phyloP scores from a whole-genome alignment of 2,113 vertebrate genomes.

The Telmatochromis brachygnathus region DNA sequence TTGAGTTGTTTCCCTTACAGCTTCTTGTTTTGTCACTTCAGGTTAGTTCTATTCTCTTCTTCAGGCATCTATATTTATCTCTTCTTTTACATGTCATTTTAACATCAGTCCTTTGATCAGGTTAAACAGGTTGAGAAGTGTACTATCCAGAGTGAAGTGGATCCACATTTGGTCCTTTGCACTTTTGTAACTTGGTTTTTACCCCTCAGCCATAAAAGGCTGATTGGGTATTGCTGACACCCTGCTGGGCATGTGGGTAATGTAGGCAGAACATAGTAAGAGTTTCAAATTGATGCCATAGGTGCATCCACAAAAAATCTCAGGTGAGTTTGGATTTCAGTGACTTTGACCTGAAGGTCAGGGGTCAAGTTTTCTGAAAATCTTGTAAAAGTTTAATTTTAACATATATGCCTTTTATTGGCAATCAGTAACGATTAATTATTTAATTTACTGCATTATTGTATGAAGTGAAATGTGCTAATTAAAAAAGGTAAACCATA shows the following conservation, averaged over 20 bases:
- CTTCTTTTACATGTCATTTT: background rate
- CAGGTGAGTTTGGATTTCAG: background rate
- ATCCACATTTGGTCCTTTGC: background rate
- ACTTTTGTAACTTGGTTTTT: background rate
- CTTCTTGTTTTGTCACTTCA: background rate
- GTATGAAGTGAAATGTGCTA: background rate
- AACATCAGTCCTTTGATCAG: background rate
- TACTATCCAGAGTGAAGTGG: background rate
- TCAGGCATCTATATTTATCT: background rate
- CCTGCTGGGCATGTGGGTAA: background rate
- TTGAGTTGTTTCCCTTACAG: background rate
- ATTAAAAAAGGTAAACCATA: background rate
- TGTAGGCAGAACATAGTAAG: rapidly evolving
- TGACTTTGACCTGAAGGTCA: background rate
- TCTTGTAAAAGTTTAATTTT: background rate
- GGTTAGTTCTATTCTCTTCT: background rate
- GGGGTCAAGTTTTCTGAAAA: background rate
- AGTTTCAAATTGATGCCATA: background rate
- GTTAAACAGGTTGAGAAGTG: background rate
- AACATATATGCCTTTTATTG: background rate
- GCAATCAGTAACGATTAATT: background rate
- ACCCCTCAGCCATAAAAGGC: background rate
- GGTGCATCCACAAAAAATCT: background rate
- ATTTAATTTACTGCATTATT: background rate
- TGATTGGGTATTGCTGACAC: background rate